Percentiles rank a stretch among this genome's conserved stretches.
These are phyloP conservation scores for Rotaria macrura DNA, from an alignment of 2,888 invertebrate genomes.

Conservation along the genomic window DNA sequence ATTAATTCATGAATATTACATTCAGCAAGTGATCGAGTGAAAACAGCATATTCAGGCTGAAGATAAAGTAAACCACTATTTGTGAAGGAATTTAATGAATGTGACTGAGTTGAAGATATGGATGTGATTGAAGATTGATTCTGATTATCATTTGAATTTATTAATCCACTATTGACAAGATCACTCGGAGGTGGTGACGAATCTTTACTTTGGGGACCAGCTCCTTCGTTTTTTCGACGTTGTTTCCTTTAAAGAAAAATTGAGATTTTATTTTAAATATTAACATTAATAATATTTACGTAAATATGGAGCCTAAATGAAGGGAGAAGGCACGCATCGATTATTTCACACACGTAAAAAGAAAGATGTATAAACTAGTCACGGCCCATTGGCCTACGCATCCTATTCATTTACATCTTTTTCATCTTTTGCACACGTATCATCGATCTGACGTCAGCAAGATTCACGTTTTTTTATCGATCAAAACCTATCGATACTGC, in stretches of 20 bases:
- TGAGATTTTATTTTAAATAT: neutral
- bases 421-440: neutral
- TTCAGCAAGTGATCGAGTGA: conserved; percentile 60
- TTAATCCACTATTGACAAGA: neutral
- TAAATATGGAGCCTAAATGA: conserved; percentile 6
- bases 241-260: neutral
- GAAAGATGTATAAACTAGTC: neutral
- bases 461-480: too few relatives aligned
- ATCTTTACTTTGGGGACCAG: neutral
- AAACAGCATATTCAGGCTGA: conserved; percentile 12
- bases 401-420: neutral
- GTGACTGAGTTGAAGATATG: neutral
- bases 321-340: conserved; percentile 3
- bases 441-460: neutral
- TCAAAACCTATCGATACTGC: too few relatives aligned
- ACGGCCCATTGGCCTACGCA: neutral
- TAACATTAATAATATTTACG: neutral
- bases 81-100: neutral
- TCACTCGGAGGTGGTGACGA: neutral
- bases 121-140: neutral
- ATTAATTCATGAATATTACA: conserved; percentile 85
- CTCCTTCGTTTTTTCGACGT: neutral
- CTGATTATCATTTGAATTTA: neutral
- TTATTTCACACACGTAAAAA: neutral
- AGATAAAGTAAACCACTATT: neutral